Evolutionary conservation across 2,888 invertebrate genomes (phyloP), one percentile per base, ranked within the genome.

Genomic region (Apomyelois bistriatella): DNA sequence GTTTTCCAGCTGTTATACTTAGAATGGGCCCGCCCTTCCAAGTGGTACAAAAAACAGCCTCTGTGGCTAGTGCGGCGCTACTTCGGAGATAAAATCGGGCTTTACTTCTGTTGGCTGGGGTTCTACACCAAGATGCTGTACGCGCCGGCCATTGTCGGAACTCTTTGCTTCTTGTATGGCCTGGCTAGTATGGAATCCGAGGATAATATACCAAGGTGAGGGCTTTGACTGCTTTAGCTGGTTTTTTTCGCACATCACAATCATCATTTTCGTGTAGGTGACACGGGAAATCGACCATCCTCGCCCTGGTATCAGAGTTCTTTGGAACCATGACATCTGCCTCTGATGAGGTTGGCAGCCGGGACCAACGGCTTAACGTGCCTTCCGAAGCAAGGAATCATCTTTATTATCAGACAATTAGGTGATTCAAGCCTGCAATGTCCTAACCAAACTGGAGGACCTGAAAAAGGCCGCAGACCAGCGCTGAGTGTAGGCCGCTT

Each of bases 1-100:
- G 6, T 37, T 12, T 37, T 37, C 8, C 85, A 98, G 94, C 83
- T 97, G 5, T 87, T 99, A 1, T 98, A 98, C 77, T 91, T 96
- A 58, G 95, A 97, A 77, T 99, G 99, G 99, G 98, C 98, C 0
- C 92, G 95, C 58, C 97, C 97, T 0, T 90, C 92, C 7, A 95
- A 95, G 70, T 98, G 97, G 95, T 97, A 94, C 83, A 98, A 98
- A 74, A 95, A 95, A 56, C 99, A 99, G 73, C 98, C 99, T 0
- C 85, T 99, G 0, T 97, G 97, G 91, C 85, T 98, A 32, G 93
- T 99, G 2, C 89, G 96, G 40, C 93, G 95, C 64, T 98, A 98
- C 79, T 98, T 97, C 72, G 98, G 98, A 0, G 97, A 97, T 72
- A 97, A 98, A 80, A 97, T 98, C 17, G 97, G 94, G 0, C 82